phyloP scores from a whole-genome alignment of 2,888 invertebrate genomes.

The Brachycybe producta region DNA sequence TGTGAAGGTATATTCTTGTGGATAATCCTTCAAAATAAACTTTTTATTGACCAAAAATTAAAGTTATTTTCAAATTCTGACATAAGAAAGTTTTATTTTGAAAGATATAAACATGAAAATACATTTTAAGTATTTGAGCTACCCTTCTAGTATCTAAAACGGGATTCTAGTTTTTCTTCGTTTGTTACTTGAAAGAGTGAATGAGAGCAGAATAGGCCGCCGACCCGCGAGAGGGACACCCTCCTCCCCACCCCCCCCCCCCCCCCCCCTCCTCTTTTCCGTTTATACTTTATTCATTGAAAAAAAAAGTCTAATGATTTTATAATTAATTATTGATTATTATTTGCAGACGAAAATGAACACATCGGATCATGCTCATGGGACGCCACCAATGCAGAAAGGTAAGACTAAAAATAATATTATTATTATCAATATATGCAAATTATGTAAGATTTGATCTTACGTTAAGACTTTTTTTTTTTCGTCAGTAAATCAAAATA shows the following conservation, averaged over 20 bases:
- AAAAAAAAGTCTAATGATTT: background rate
- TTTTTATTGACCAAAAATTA: too few relatives aligned
- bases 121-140: too few relatives aligned
- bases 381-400: conserved; percentile 34
- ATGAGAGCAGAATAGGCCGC: background rate
- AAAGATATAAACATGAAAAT: too few relatives aligned
- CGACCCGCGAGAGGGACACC: background rate
- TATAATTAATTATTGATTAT: background rate
- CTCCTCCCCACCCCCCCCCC: background rate
- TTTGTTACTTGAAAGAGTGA: background rate
- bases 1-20: too few relatives aligned
- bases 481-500: too few relatives aligned
- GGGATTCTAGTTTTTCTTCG: too few relatives aligned
- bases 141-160: too few relatives aligned
- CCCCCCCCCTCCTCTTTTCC: background rate
- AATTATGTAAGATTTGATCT: too few relatives aligned
- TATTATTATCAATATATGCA: conserved; percentile 9
- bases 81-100: too few relatives aligned
- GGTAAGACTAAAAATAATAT: conserved; percentile 28
- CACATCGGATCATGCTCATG: conserved; percentile 43
- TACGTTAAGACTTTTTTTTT: too few relatives aligned
- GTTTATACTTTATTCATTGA: background rate
- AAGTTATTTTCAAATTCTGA: too few relatives aligned
- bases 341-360: conserved; percentile 49
- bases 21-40: too few relatives aligned